These are phyloP conservation scores for Erebia ligea DNA, from an alignment of 2,888 invertebrate species.

Conservation along the genomic window DNA sequence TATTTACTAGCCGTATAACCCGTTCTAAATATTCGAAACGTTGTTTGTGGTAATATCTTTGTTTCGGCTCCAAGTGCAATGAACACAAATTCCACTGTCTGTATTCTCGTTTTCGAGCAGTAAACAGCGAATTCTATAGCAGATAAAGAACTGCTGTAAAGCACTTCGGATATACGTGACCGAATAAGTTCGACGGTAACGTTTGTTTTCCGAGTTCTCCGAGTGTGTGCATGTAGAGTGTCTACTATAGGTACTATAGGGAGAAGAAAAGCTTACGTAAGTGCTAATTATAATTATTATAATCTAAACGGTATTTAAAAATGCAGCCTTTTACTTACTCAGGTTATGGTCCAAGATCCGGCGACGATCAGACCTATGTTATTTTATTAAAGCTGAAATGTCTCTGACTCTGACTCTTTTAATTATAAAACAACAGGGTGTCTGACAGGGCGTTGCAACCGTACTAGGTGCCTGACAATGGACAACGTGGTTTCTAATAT, in stretches of 20 bases:
- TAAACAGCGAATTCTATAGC: constrained; percentile 75
- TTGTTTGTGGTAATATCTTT: constrained; percentile 20
- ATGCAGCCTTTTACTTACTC: too few relatives aligned
- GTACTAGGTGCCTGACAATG: too few relatives aligned
- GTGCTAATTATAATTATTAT: too few relatives aligned
- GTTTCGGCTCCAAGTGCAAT: constrained; percentile 34
- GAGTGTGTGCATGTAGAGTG: neutral
- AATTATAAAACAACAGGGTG: too few relatives aligned
- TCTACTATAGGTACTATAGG: neutral
- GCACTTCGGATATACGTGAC: constrained; percentile 66
- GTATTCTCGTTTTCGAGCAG: constrained; percentile 73
- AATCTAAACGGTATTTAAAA: too few relatives aligned
- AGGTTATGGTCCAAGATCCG: too few relatives aligned
- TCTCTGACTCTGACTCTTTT: too few relatives aligned
- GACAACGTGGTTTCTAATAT: too few relatives aligned
- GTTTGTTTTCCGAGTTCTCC: neutral
- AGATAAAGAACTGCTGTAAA: constrained; percentile 70
- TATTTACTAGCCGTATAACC: neutral
- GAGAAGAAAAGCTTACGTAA: neutral
- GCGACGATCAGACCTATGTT: too few relatives aligned
- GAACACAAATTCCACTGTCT: constrained; percentile 51
- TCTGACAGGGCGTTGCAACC: too few relatives aligned
- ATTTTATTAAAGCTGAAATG: too few relatives aligned
- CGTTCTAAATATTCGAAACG: neutral
- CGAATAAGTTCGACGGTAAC: constrained; percentile 57